Percentiles rank a stretch among this genome's conserved stretches.
These are phyloP conservation scores for Adelognathus sp. DNA, from an alignment of 2,888 invertebrate species.

Conservation along the genomic window DNA sequence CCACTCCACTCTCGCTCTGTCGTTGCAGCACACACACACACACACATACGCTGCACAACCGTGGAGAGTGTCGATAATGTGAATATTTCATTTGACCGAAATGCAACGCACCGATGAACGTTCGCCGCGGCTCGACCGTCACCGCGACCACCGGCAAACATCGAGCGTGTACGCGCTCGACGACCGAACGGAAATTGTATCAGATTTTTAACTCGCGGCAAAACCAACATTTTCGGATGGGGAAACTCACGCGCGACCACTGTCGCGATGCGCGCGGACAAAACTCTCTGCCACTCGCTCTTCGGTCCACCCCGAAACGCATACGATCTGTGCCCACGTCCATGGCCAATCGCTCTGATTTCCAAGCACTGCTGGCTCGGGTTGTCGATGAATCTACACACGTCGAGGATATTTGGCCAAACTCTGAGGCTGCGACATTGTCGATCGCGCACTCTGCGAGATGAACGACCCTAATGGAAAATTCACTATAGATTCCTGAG, in stretches of 20 bases:
- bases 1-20: neutral
- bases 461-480: conserved; percentile 8
- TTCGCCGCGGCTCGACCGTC: conserved; percentile 39
- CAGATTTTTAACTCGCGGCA: conserved; percentile 60
- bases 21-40: neutral
- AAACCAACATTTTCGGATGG: conserved; percentile 49
- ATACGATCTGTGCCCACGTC: conserved; percentile 43
- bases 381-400: neutral
- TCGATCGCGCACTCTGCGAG: neutral
- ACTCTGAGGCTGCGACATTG: neutral
- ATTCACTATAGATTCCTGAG: neutral
- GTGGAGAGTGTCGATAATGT: conserved; percentile 64
- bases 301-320: conserved; percentile 44
- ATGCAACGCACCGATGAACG: conserved; percentile 60
- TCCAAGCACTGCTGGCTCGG: conserved; percentile 18
- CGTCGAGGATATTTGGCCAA: neutral
- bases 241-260: conserved; percentile 22
- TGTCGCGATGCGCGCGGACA: conserved; percentile 18
- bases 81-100: conserved; percentile 73
- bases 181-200: conserved; percentile 61
- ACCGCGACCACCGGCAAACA: conserved; percentile 51
- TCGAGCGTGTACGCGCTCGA: conserved; percentile 51
- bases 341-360: conserved; percentile 49
- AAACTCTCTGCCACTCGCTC: neutral
- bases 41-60: neutral